Conservation (phyloP, 2,888 invertebrate genomes). For the Timandra comae region DNA sequence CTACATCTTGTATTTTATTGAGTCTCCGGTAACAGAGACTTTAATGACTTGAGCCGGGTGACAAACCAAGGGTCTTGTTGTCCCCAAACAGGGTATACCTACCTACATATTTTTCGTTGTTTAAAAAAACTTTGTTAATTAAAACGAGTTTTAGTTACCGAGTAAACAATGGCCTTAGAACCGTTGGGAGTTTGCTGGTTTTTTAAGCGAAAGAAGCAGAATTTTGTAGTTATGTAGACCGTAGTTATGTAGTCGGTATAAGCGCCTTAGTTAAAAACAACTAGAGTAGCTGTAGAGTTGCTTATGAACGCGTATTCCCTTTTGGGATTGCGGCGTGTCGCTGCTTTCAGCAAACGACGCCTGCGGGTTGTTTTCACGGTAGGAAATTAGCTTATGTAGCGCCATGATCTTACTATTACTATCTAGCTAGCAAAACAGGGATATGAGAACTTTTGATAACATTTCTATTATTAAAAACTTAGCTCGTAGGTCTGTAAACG, state of each 20-base stretch:
- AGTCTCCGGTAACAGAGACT: conserved; percentile 8
- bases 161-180: conserved; percentile 29
- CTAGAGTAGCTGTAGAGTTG: conserved; percentile 5
- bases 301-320: conserved; percentile 21
- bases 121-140: conserved; percentile 51
- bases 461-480: too few relatives aligned
- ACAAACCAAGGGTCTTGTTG: conserved; percentile 28
- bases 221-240: too few relatives aligned
- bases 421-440: too few relatives aligned
- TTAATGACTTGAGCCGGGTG: conserved; percentile 21
- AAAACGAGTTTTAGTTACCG: conserved; percentile 47
- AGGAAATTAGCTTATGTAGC: conserved; percentile 12
- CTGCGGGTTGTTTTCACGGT: conserved; percentile 2
- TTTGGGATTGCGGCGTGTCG: conserved; percentile 31
- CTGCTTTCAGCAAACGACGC: conserved; percentile 11
- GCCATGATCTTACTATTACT: conserved; percentile 10
- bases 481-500: too few relatives aligned
- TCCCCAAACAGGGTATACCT: conserved; percentile 12
- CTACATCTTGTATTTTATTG: too few relatives aligned
- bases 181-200: too few relatives aligned
- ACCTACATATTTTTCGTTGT: conserved; percentile 28
- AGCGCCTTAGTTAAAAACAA: too few relatives aligned
- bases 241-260: too few relatives aligned
- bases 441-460: too few relatives aligned
- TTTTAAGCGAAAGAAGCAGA: too few relatives aligned